Percentiles rank a stretch among this genome's conserved stretches.
phyloP scores from a whole-genome alignment of 2,797 vertebrate genomes.

The Cyclopterus lumpus region DNA sequence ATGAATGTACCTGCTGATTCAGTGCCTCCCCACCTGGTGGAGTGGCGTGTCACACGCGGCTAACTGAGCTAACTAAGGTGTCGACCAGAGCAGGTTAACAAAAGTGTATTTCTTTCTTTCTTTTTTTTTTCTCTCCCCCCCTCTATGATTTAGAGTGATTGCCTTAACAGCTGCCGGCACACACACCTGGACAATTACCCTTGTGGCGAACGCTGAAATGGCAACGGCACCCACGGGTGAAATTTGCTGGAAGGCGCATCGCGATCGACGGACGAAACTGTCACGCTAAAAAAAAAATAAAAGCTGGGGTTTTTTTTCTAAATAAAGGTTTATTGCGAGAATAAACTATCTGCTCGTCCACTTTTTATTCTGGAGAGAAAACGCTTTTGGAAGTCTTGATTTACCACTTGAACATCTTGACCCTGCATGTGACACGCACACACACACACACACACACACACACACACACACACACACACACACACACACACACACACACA shows the following conservation, averaged over 20 bases:
- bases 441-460: constrained; percentile 2
- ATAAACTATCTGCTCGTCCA: constrained; percentile 1
- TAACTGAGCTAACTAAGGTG: constrained; percentile 4
- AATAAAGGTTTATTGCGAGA: neutral
- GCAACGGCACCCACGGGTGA: constrained; percentile 39
- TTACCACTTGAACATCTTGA: constrained; percentile 38
- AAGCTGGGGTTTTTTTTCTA: constrained; percentile 3
- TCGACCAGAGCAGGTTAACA: constrained; percentile 40
- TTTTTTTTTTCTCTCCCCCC: neutral
- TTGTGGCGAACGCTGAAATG: constrained; percentile 7
- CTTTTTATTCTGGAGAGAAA: constrained; percentile 18
- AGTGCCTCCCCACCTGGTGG: neutral
- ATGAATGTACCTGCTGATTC: constrained; percentile 12
- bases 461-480: constrained; percentile 17
- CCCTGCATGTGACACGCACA: constrained; percentile 16
- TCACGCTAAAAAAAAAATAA: constrained; percentile 32
- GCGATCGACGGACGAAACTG: constrained; percentile 18
- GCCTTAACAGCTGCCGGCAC: constrained; percentile 9
- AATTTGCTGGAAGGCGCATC: constrained; percentile 42
- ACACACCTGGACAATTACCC: constrained; percentile 48
- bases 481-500: constrained; percentile 11
- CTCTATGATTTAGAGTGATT: constrained; percentile 23
- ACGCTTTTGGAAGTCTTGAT: constrained; percentile 7
- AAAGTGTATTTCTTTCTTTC: neutral
- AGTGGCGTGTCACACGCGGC: neutral